phyloP scores from a whole-genome alignment of 2,888 invertebrate species.

The Trichopoda pennipes region DNA sequence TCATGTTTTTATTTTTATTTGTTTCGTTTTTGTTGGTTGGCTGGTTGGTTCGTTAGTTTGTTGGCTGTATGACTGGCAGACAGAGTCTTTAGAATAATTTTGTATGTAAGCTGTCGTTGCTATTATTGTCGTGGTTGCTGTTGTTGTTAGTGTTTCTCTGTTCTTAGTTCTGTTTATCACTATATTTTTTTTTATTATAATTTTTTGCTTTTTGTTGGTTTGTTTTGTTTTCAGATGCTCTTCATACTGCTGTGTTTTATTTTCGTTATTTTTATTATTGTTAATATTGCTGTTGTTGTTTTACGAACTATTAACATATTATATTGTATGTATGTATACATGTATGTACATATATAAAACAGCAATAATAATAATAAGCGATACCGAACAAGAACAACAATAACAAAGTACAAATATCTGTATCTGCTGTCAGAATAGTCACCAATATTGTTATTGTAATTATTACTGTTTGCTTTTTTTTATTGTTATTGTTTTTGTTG shows the following conservation, averaged over 20 bases:
- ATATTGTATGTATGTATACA: neutral
- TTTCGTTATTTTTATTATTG: conserved; percentile 31
- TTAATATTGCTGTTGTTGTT: conserved; percentile 66
- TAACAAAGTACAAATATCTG: conserved; percentile 66
- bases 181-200: conserved; percentile 31
- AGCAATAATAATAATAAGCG: conserved; percentile 54
- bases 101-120: conserved; percentile 54
- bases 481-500: too few relatives aligned
- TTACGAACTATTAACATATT: conserved; percentile 72
- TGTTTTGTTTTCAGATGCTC: conserved; percentile 62
- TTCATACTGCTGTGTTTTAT: conserved; percentile 26
- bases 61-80: conserved; percentile 36
- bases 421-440: conserved; percentile 69
- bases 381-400: conserved; percentile 73
- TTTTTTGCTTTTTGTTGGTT: conserved; percentile 59
- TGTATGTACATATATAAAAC: conserved; percentile 27
- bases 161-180: conserved; percentile 59
- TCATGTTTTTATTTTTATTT: conserved; percentile 5
- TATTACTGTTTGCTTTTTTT: conserved; percentile 61
- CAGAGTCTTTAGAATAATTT: conserved; percentile 46
- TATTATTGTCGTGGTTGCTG: conserved; percentile 54
- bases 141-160: conserved; percentile 37
- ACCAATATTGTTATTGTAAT: conserved; percentile 67
- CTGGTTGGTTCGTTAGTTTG: conserved; percentile 34
- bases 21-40: conserved; percentile 52